These are phyloP conservation scores for Pocillopora damicornis DNA, from an alignment of 64 coral and sea anemone genomes.

Conservation along the genomic window DNA sequence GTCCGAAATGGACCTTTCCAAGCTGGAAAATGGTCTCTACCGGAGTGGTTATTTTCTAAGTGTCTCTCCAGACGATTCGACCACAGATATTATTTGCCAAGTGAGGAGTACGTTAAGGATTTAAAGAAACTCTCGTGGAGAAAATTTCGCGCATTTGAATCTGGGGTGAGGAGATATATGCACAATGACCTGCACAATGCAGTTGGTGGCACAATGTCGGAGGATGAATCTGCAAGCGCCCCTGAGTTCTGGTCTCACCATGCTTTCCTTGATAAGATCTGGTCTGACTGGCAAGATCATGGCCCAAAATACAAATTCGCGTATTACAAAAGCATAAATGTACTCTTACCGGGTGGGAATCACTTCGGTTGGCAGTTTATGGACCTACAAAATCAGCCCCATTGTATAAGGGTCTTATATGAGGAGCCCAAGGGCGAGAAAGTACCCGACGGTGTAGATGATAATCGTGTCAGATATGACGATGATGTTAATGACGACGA, in stretches of 20 bases:
- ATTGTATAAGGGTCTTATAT: constrained; percentile 54
- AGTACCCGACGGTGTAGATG: background rate
- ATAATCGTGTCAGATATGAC: background rate
- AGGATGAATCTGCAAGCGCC: constrained; percentile 30
- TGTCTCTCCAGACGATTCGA: constrained; percentile 61
- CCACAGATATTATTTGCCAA: background rate
- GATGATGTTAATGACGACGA: background rate
- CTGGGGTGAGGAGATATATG: constrained; percentile 10
- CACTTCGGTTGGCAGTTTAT: constrained; percentile 41
- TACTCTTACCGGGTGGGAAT: constrained; percentile 40
- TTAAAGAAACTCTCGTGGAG: constrained; percentile 23
- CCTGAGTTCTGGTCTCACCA: constrained; percentile 78
- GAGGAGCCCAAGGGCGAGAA: background rate
- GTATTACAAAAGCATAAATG: background rate
- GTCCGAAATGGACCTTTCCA: constrained; percentile 62
- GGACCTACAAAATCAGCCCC: constrained; percentile 62
- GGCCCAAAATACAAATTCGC: constrained; percentile 46
- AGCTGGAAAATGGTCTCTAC: constrained; percentile 16
- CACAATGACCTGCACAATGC: constrained; percentile 62
- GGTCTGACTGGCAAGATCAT: constrained; percentile 75
- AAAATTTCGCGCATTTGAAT: constrained; percentile 60
- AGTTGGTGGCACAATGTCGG: constrained; percentile 48
- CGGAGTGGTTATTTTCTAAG: constrained; percentile 1
- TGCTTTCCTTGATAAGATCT: constrained; percentile 77
- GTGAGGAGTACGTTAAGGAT: constrained; percentile 9